phyloP scores from a whole-genome alignment of 2,113 vertebrate species.

The Stigmatopora argus region DNA sequence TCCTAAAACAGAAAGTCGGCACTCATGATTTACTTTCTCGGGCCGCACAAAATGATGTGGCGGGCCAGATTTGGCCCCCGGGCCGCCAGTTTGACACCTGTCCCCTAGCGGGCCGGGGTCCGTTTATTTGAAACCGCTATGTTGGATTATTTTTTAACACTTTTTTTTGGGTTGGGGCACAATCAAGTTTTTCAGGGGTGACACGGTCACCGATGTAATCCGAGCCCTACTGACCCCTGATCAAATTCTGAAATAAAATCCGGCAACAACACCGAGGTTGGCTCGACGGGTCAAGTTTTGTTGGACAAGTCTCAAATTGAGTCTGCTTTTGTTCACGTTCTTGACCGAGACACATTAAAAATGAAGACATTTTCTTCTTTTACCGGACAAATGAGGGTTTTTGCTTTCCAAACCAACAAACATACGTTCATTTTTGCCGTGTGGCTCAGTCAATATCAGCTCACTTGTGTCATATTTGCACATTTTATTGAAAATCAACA shows the following conservation, averaged over 20 bases:
- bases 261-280: constrained; percentile 29
- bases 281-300: constrained; percentile 32
- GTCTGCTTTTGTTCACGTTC: constrained; percentile 13
- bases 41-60: too few relatives aligned
- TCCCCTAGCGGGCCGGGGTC: too few relatives aligned
- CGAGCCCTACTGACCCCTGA: constrained; percentile 52
- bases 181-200: constrained; percentile 10
- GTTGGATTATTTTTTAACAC: not conserved
- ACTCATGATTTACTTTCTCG: too few relatives aligned
- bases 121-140: too few relatives aligned
- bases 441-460: constrained; percentile 21
- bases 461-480: constrained; percentile 19
- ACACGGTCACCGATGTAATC: constrained; percentile 60
- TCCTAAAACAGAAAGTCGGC: too few relatives aligned
- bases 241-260: constrained; percentile 39
- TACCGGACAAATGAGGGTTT: constrained; percentile 39
- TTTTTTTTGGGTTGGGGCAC: not conserved
- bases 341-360: constrained; percentile 35
- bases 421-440: not conserved
- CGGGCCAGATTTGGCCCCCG: too few relatives aligned
- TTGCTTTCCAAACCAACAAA: not conserved
- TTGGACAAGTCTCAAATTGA: constrained; percentile 29
- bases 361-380: constrained; percentile 46
- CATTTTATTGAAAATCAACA: constrained; percentile 24
- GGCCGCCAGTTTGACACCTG: too few relatives aligned